A percentile compares a stretch with the other conserved stretches of the same genome.
Conservation (phyloP, 2,113 vertebrate species). For the Entelurus aequoreus region DNA sequence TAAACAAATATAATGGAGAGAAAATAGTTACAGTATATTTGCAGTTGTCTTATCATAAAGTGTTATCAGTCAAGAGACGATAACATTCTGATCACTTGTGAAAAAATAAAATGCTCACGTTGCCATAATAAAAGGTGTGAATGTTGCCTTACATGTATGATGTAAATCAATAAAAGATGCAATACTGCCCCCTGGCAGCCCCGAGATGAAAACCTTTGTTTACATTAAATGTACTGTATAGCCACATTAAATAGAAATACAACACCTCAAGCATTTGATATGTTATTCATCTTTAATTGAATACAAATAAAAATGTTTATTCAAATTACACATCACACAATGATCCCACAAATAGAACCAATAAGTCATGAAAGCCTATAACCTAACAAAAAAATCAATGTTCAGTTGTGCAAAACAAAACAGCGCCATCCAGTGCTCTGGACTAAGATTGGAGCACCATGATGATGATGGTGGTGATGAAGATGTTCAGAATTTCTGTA, state of each 20-base stretch:
- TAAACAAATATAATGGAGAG: neutral
- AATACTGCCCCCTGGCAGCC: slow-evolving; percentile 54
- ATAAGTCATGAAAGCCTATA: neutral
- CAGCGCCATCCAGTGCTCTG: neutral
- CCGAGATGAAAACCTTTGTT: neutral
- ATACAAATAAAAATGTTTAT: neutral
- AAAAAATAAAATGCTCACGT: neutral
- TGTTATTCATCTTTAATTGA: neutral
- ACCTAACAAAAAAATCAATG: slow-evolving; percentile 12
- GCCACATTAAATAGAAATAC: slow-evolving; percentile 5
- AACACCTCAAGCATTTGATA: neutral
- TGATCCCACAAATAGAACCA: slow-evolving; percentile 2
- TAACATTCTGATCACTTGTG: slow-evolving; percentile 15
- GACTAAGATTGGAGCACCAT: slow-evolving; percentile 12
- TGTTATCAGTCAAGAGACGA: slow-evolving; percentile 14
- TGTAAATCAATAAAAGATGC: slow-evolving; percentile 11
- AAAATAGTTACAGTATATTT: neutral
- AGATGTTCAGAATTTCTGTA: slow-evolving; percentile 53
- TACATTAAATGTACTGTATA: neutral
- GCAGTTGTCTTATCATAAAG: no score
- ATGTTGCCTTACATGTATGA: slow-evolving; percentile 4
- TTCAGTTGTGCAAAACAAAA: slow-evolving; percentile 27
- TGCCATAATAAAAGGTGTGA: neutral
- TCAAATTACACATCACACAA: slow-evolving; percentile 15
- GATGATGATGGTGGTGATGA: neutral